These are phyloP conservation scores for Bombus haemorrhoidalis DNA, from an alignment of 1,140 invertebrate species.

Conservation along the genomic window DNA sequence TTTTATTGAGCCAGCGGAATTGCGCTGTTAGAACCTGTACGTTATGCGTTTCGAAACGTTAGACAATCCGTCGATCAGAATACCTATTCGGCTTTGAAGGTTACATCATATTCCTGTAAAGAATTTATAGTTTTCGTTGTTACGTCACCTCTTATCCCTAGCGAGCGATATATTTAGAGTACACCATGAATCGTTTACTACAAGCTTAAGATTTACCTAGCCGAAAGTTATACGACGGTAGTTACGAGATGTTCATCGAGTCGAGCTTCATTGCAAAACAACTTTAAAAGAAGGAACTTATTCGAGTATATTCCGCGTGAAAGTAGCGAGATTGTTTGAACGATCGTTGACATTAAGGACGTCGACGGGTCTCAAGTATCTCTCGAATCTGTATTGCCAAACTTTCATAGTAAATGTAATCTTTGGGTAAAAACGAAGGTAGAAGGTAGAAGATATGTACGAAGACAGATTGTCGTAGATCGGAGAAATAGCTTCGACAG, in stretches of 20 bases:
- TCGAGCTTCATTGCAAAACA: background rate
- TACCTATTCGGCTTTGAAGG: constrained; percentile 1
- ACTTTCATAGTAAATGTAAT: background rate
- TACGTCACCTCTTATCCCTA: constrained; percentile 13
- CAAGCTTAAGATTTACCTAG: background rate
- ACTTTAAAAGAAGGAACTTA: background rate
- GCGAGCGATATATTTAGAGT: constrained; percentile 32
- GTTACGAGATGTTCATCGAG: background rate
- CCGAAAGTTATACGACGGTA: background rate
- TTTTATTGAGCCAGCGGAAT: constrained; percentile 18
- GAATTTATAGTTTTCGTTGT: constrained; percentile 1
- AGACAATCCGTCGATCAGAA: background rate
- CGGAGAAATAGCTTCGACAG: background rate
- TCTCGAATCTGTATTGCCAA: background rate
- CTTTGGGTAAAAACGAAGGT: background rate
- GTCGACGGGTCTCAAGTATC: background rate
- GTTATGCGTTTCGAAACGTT: background rate
- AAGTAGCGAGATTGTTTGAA: background rate
- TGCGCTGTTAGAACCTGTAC: background rate
- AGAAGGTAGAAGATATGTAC: background rate
- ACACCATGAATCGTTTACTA: background rate
- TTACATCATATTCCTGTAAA: constrained; percentile 15
- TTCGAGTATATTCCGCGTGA: background rate
- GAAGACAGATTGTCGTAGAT: background rate
- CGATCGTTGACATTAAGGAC: background rate